Evolutionary conservation across 2,113 vertebrate species (phyloP).

Genomic region (Lonchura striata): DNA sequence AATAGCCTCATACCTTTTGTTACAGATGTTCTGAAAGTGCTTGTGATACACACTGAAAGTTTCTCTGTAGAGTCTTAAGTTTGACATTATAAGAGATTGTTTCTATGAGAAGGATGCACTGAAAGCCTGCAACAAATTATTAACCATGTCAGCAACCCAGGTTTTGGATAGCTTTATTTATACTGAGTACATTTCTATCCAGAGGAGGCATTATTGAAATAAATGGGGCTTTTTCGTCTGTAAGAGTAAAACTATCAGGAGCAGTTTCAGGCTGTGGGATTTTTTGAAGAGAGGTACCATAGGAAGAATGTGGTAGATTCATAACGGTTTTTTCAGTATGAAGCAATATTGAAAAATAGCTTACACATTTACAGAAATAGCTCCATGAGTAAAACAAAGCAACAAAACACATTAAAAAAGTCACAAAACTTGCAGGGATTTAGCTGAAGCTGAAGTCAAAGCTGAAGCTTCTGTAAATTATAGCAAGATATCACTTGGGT

Average conservation of each 20-base stretch:
- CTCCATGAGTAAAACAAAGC: background rate
- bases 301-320: background rate
- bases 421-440: background rate
- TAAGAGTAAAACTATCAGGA: background rate
- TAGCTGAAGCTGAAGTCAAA: background rate
- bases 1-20: background rate
- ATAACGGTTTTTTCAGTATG: background rate
- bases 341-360: background rate
- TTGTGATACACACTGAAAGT: background rate
- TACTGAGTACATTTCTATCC: background rate
- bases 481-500: background rate
- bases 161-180: constrained; percentile 6
- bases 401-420: background rate
- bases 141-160: background rate
- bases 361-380: background rate
- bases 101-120: background rate
- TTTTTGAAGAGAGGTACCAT: background rate
- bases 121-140: background rate
- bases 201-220: background rate
- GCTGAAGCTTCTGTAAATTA: background rate
- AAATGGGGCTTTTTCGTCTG: background rate
- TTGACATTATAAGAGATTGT: background rate
- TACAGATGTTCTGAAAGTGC: background rate
- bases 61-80: background rate
- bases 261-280: background rate